A percentile compares a stretch with the other conserved stretches of the same genome.
Evolutionary conservation across 2,888 invertebrate genomes (phyloP).

Genomic region (Acronicta alni): DNA sequence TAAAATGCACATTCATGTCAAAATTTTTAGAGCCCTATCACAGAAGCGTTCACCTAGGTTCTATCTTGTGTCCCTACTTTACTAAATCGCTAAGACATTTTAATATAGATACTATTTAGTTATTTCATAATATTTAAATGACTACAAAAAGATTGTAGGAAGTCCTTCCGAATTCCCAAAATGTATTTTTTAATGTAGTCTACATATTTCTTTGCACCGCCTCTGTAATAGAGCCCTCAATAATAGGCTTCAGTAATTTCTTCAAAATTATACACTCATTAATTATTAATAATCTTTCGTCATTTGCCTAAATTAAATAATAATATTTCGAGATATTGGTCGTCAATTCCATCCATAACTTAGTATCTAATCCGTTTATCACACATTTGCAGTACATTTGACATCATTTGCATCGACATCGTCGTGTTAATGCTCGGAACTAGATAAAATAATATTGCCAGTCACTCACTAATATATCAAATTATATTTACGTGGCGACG

Average conservation of each 20-base stretch:
- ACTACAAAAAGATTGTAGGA: no score
- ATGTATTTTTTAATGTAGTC: neutral
- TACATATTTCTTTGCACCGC: neutral
- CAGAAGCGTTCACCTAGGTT: constrained; percentile 9
- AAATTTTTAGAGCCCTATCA: constrained; percentile 3
- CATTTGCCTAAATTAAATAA: constrained; percentile 15
- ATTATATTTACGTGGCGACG: constrained; percentile 61
- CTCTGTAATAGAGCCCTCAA: constrained; percentile 13
- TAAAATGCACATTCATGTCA: constrained; percentile 31
- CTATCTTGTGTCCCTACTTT: constrained; percentile 5
- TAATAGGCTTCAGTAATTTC: neutral
- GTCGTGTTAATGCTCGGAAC: constrained; percentile 28
- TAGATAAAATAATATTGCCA: constrained; percentile 32
- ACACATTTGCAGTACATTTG: constrained; percentile 44
- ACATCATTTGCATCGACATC: constrained; percentile 31
- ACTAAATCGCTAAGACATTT: no score
- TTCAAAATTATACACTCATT: constrained; percentile 1
- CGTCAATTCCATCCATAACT: constrained; percentile 35
- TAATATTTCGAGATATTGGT: constrained; percentile 27
- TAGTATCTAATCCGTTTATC: constrained; percentile 48
- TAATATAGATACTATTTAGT: no score
- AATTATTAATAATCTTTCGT: constrained; percentile 6
- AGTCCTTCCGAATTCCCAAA: no score
- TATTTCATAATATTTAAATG: no score
- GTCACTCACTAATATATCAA: constrained; percentile 26